phyloP scores from a whole-genome alignment of 37 sponge, comb jelly and placozoan species.

The Ianthella basta region DNA sequence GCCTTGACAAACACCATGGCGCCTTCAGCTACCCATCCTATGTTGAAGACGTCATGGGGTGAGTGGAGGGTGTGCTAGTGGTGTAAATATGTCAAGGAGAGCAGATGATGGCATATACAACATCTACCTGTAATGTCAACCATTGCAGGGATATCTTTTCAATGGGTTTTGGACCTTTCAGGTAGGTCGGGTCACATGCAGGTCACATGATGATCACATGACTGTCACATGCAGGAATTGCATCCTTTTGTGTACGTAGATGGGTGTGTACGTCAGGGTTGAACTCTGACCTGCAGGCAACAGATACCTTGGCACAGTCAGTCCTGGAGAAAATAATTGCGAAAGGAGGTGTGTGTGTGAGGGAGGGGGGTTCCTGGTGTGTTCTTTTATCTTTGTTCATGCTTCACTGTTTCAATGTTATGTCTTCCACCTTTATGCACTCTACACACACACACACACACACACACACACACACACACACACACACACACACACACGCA shows the following conservation, averaged over 20 bases:
- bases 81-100: no score
- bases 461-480: no score
- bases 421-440: neutral
- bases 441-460: no score
- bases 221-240: no score
- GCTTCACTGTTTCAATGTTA: neutral
- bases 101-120: no score
- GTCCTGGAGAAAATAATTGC: slow-evolving; percentile 56
- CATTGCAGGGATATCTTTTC: slow-evolving; percentile 89
- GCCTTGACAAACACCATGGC: slow-evolving; percentile 43
- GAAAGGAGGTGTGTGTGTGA: slow-evolving; percentile 72
- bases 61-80: slow-evolving; percentile 4
- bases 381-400: neutral
- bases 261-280: slow-evolving; percentile 96
- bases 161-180: slow-evolving; percentile 97
- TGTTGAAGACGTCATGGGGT: slow-evolving; percentile 97
- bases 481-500: no score
- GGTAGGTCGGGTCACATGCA: slow-evolving; percentile 30
- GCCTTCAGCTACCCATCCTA: slow-evolving; percentile 91
- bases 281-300: slow-evolving; percentile 70
- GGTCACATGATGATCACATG: no score
- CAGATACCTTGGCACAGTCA: slow-evolving; percentile 81
- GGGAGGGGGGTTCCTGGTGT: no score
- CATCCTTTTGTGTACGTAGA: neutral
- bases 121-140: no score